A percentile compares a stretch with the other conserved stretches of the same genome.
phyloP scores from a whole-genome alignment of 2,797 vertebrate species.

The Anisognathus igniventris region DNA sequence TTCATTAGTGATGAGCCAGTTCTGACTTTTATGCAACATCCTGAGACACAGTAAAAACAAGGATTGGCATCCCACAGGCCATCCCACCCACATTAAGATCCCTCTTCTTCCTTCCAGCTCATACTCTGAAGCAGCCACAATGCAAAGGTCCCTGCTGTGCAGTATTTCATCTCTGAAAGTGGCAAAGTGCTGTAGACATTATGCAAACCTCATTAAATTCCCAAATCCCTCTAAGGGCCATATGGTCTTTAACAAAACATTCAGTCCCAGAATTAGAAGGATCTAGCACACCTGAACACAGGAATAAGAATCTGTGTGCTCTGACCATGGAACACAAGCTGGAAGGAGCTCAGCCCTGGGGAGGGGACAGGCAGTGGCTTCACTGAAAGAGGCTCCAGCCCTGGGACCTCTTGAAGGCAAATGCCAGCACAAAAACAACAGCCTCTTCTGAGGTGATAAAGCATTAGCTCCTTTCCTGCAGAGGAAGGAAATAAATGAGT shows the following conservation, averaged over 20 bases:
- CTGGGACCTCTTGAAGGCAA: background rate
- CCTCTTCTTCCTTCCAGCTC: background rate
- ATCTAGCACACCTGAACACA: background rate
- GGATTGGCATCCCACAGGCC: background rate
- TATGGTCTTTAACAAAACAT: background rate
- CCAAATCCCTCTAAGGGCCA: background rate
- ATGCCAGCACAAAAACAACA: background rate
- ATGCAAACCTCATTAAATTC: background rate
- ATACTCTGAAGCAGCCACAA: background rate
- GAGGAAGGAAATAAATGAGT: background rate
- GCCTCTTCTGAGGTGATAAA: background rate
- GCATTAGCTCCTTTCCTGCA: background rate
- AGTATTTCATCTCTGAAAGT: background rate
- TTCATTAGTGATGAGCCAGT: background rate
- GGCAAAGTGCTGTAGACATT: background rate
- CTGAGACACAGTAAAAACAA: background rate
- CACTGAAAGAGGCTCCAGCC: background rate
- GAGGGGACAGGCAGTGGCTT: background rate
- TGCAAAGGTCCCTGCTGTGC: background rate
- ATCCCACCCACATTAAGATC: background rate
- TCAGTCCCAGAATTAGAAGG: background rate
- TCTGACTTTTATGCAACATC: background rate
- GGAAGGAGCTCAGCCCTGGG: background rate
- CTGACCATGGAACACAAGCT: background rate
- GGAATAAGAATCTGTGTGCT: accelerated